Conservation (phyloP, 2,797 vertebrate species). For the Amniataba percoides region DNA sequence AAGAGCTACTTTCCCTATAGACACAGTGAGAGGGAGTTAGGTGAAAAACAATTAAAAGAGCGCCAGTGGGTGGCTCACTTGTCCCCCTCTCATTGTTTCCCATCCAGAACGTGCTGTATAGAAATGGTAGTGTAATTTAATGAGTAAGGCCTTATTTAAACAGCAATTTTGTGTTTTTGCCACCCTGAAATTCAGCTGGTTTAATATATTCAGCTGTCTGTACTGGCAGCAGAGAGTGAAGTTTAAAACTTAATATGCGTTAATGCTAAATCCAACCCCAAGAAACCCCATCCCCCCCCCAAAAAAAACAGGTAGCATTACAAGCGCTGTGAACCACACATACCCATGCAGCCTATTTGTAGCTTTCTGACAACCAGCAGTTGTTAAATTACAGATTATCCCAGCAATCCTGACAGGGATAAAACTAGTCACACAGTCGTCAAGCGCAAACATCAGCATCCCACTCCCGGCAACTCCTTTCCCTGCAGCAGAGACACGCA, state of each 20-base stretch:
- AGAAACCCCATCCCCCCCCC: too few relatives aligned
- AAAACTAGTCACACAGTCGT: slow-evolving; percentile 61
- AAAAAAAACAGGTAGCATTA: slow-evolving; percentile 33
- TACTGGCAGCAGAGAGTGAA: slow-evolving; percentile 12
- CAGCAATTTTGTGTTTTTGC: slow-evolving; percentile 17
- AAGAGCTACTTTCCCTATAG: slow-evolving; percentile 66
- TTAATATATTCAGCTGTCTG: slow-evolving; percentile 25
- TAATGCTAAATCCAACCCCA: slow-evolving; percentile 18
- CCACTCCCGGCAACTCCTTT: slow-evolving; percentile 39
- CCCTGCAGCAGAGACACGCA: too few relatives aligned
- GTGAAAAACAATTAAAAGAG: slow-evolving; percentile 70
- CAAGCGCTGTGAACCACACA: slow-evolving; percentile 28
- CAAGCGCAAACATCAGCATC: slow-evolving; percentile 49
- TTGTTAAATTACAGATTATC: slow-evolving; percentile 75
- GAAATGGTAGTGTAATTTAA: slow-evolving; percentile 32
- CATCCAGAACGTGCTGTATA: slow-evolving; percentile 16
- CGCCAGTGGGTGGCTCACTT: slow-evolving; percentile 58
- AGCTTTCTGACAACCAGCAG: slow-evolving; percentile 57
- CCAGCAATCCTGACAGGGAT: slow-evolving; percentile 61
- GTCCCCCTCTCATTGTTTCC: slow-evolving; percentile 46
- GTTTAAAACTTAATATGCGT: slow-evolving; percentile 11
- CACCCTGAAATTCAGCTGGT: not conserved
- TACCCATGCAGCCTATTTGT: slow-evolving; percentile 47
- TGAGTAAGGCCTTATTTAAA: slow-evolving; percentile 33
- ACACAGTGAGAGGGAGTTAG: slow-evolving; percentile 42